A percentile compares a stretch with the other conserved stretches of the same genome.
Evolutionary conservation across 2,888 invertebrate genomes (phyloP).

Genomic region (Andricus curvator): DNA sequence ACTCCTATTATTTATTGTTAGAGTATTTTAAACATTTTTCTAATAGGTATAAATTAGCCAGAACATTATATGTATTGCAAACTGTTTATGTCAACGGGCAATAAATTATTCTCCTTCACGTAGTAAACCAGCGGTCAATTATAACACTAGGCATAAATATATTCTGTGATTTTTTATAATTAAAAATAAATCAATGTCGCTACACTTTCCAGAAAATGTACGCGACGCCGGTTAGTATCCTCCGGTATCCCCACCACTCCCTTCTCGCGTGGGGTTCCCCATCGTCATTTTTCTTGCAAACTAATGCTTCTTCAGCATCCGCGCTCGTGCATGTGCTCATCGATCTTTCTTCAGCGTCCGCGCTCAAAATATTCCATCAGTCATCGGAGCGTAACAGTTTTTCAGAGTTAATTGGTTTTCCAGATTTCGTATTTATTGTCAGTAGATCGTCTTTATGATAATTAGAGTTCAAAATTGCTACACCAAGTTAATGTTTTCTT

Average conservation of each 20-base stretch:
- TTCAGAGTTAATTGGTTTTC: background rate
- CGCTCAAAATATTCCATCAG: background rate
- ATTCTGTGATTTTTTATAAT: background rate
- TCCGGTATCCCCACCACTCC: background rate
- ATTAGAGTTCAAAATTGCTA: background rate
- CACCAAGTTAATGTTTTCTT: background rate
- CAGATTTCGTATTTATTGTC: background rate
- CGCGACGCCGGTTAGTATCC: background rate
- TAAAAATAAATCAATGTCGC: background rate
- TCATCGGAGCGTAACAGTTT: too few relatives aligned
- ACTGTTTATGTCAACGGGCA: background rate
- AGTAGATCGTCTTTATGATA: background rate
- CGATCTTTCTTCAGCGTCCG: background rate
- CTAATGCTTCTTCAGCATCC: background rate
- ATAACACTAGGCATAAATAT: background rate
- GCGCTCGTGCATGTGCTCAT: background rate
- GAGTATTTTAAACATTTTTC: too few relatives aligned
- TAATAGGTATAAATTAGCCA: too few relatives aligned
- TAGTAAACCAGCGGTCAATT: background rate
- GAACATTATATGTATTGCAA: background rate
- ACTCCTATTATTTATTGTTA: too few relatives aligned
- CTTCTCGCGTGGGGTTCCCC: background rate
- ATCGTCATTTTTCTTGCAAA: background rate
- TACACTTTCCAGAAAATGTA: background rate
- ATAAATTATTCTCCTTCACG: background rate